Conservation (phyloP, 2,113 vertebrate species). For the Pachycephala philippinensis region DNA sequence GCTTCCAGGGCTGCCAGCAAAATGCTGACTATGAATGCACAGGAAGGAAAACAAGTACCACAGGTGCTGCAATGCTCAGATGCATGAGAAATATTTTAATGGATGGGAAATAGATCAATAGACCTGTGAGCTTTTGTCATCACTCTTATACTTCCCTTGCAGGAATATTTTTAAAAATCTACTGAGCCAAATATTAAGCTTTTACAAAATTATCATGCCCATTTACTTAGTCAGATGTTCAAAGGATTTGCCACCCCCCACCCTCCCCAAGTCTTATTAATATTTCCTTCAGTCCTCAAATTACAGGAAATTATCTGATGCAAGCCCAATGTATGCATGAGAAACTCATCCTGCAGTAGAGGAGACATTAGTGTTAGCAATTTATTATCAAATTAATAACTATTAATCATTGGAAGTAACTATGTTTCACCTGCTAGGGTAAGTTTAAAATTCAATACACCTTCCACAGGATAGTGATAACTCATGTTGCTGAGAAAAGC, state of each 20-base stretch:
- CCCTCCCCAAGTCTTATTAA: background rate
- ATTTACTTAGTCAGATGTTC: background rate
- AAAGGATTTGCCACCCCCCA: background rate
- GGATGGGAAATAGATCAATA: background rate
- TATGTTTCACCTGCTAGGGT: background rate
- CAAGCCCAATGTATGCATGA: background rate
- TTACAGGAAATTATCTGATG: background rate
- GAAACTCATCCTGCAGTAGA: background rate
- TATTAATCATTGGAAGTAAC: background rate
- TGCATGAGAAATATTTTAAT: background rate
- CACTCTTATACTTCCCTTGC: background rate
- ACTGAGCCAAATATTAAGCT: background rate
- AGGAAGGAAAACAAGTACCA: background rate
- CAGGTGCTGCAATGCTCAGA: background rate
- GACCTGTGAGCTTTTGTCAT: background rate
- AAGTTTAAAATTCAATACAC: background rate
- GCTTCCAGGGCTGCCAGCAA: background rate
- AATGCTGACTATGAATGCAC: background rate
- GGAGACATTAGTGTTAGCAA: background rate
- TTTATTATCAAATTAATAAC: background rate
- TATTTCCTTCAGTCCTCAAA: background rate
- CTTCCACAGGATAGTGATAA: background rate
- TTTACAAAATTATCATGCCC: background rate
- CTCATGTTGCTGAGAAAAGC: background rate
- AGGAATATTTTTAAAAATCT: background rate